A percentile compares a stretch with the other conserved stretches of the same genome.
Conservation (phyloP, 2,888 invertebrate species). For the Scrobipalpa atriplicella region DNA sequence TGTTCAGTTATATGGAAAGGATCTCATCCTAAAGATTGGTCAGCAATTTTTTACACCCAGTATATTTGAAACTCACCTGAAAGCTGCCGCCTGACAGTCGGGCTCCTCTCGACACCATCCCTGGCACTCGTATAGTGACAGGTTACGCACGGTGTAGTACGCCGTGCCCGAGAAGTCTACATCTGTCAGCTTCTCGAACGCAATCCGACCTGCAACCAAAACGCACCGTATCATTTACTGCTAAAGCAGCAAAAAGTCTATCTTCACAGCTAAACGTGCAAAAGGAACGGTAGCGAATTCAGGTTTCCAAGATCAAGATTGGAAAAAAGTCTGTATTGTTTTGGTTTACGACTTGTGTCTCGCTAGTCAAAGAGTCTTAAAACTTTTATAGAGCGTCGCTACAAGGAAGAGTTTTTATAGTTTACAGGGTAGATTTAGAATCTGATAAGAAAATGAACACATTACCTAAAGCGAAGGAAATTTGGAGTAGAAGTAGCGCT, state of each 20-base stretch:
- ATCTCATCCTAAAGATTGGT: too few species aligned
- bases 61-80: constrained; percentile 76
- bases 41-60: too few species aligned
- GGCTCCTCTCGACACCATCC: constrained; percentile 97
- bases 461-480: constrained; percentile 65
- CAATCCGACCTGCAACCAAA: constrained; percentile 87
- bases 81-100: constrained; percentile 95
- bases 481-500: constrained; percentile 68
- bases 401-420: too few species aligned
- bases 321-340: constrained; percentile 3
- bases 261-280: background rate
- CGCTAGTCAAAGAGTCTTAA: background rate
- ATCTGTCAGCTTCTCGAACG: constrained; percentile 97
- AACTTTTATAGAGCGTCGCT: background rate
- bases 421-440: background rate
- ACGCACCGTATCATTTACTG: background rate
- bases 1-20: too few species aligned
- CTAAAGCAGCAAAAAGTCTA: constrained; percentile 7
- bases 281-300: background rate
- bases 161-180: constrained; percentile 95
- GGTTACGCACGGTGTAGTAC: constrained; percentile 95
- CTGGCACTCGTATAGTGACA: constrained; percentile 96
- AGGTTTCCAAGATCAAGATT: background rate
- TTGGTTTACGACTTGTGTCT: background rate
- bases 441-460: background rate